phyloP scores from a whole-genome alignment of 2,113 vertebrate species.

The Cranoglanis bouderius region DNA sequence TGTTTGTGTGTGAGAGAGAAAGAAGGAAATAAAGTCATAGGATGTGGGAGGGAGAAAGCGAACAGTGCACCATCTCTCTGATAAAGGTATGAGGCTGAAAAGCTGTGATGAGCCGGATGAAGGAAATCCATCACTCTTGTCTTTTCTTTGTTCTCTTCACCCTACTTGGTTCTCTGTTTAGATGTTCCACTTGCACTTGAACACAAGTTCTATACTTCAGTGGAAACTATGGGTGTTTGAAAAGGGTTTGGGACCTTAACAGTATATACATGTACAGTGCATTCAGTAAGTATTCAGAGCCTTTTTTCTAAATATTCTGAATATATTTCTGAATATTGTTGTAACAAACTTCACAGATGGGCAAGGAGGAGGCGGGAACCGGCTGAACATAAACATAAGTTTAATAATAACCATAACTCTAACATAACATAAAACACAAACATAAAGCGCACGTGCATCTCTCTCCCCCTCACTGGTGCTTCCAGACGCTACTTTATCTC shows the following conservation, averaged over 20 bases:
- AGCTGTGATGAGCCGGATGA: background rate
- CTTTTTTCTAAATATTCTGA: too few species aligned
- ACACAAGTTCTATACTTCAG: background rate
- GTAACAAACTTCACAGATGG: too few species aligned
- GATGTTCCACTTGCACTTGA: background rate
- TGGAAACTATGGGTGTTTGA: background rate
- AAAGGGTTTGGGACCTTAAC: background rate
- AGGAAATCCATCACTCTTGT: background rate
- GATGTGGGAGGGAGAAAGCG: slow-evolving; percentile 2
- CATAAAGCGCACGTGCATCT: too few species aligned
- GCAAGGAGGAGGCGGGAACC: too few species aligned
- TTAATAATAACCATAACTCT: too few species aligned
- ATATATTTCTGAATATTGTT: too few species aligned
- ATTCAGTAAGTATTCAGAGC: background rate
- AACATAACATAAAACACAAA: too few species aligned
- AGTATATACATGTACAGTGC: background rate
- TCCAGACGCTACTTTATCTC: too few species aligned
- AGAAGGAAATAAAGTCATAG: background rate
- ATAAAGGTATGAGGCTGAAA: slow-evolving; percentile 32
- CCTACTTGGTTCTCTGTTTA: background rate
- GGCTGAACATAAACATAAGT: too few species aligned
- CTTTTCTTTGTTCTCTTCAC: background rate
- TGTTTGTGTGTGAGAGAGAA: background rate
- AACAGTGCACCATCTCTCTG: background rate
- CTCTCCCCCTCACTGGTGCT: too few species aligned